Evolutionary conservation across 1,140 invertebrate species (phyloP), one percentile per base, ranked within the genome.

Genomic region (Pseudomyrmex sp.): DNA sequence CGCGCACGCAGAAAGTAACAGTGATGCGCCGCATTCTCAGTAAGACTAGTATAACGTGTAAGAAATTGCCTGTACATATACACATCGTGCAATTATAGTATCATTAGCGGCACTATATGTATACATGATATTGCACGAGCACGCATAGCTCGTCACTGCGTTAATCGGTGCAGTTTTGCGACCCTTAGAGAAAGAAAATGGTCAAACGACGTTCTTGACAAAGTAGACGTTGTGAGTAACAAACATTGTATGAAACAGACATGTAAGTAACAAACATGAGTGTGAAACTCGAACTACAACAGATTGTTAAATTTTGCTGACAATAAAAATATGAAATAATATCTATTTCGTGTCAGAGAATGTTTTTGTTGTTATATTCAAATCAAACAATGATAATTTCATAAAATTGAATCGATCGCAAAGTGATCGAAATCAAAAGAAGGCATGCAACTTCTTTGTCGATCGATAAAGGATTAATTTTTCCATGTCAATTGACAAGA

Each of bases 11-110:
- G 44, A 20, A 26, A 56, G 69, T 68, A 88, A 87, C 80, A 48
- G 20, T 54, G 18, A 63, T 23, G 63, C 56, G 70, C 58, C 50
- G 65, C 83, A 35, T 35, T 35, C 35, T 35, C 54, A 18, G 75
- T 23, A 61, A 35, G 35, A 35, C 35, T 12, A 8, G 15, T 18
- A 56, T 50, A 8, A 48, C 74, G 20, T 74, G 77, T 76, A 86
- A 87, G 86, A 90, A 87, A 87, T 83, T 85, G 73, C 44, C 75
- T 73, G 73, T 70, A 50, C 66, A 82, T 46, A 75, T 83, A 83
- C 65, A 74, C 44, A 85, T 77, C 82, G 84, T 92, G 86, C 89
- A 91, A 92, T 92, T 92, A 92, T 91, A 92, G 89, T 91, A 83
- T 91, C 91, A 91, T 92, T 92, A 92, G 89, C 85, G 86, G 88